Base-by-base conservation (phyloP, 2,797 vertebrate genomes). In the Pyrocephalus nanus region DNA sequence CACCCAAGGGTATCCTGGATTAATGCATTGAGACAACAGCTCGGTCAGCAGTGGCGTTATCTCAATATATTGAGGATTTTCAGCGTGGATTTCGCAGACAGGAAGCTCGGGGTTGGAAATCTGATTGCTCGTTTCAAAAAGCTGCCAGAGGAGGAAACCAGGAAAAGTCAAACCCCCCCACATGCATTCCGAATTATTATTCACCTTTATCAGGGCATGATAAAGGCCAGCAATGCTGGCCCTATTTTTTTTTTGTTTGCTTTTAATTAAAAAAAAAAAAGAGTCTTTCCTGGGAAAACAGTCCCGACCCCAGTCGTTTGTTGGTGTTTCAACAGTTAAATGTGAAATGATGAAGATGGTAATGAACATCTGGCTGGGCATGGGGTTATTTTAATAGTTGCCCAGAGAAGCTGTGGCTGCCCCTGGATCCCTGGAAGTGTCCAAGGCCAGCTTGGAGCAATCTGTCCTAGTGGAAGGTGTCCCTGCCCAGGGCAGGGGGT, bases 361-460 rank as follows among this genome's bases (percentile, higher is more conserved):
- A 85, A 82, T 0, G 0, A 89, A 80, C 23, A 70, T 11, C 15
- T 20, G 1, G 19, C 1, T 58, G 61, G 57, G 54, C 25, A 6
- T 0, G 4, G 78, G 36, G 12, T 70, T n/a, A 51, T 19, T 90
- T 64, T 30, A 51, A 30, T n/a, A 9, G 19, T 11, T 76, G 29
- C 20, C 50, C 61, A n/a, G 43, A 75, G 18, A 82, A 43, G 6
- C 23, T 43, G 42, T 11, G 78, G 57, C 36, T 48, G 50, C 19
- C 36, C 36, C 27, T 58, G 55, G 55, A 55, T 43, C 48, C 43
- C 50, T 57, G 50, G 19, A 45, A 76, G 38, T 9, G 23, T 21
- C 42, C 36, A 50, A 29, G 42, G 42, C 23, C 62, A 82, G 42
- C 22, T 72, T 36, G 40, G 42, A 78, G 34, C 30, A 73, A 20